phyloP scores from a whole-genome alignment of 2,888 invertebrate species.

The Ramazzottius varieornatus region DNA sequence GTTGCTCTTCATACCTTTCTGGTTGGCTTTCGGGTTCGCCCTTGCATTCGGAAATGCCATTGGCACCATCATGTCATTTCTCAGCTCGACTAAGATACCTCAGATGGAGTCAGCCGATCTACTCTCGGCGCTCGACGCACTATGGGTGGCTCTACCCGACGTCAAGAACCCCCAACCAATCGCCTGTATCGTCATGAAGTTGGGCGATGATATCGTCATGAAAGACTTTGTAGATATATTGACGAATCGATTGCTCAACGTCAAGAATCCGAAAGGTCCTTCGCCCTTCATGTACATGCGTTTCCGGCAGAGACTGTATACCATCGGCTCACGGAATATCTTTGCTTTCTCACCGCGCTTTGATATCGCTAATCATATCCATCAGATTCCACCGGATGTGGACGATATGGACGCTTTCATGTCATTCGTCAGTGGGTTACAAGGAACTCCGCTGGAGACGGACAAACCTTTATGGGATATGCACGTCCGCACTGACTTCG shows the following conservation, averaged over 20 bases:
- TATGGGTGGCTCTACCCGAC: not conserved
- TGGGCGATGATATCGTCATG: slow-evolving; percentile 1
- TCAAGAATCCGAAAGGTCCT: not conserved
- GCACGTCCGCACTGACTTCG: not conserved
- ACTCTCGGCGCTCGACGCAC: not conserved
- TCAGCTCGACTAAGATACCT: not conserved
- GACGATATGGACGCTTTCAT: not conserved
- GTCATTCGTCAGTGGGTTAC: not conserved
- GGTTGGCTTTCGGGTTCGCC: not conserved
- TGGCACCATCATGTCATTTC: not conserved
- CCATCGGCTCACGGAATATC: not conserved
- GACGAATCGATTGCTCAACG: not conserved
- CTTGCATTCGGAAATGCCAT: not conserved
- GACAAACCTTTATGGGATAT: not conserved
- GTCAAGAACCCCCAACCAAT: not conserved
- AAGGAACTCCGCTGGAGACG: not conserved
- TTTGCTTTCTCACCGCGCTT: slow-evolving; percentile 3
- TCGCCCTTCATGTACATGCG: not conserved
- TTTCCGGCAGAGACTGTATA: not conserved
- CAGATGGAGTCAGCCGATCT: not conserved
- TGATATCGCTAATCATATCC: not conserved
- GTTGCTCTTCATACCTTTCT: not conserved
- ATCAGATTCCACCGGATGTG: not conserved
- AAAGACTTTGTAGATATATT: not conserved
- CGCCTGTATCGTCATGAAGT: not conserved